phyloP scores from a whole-genome alignment of 2,113 vertebrate genomes.

The Nannospalax galili region DNA sequence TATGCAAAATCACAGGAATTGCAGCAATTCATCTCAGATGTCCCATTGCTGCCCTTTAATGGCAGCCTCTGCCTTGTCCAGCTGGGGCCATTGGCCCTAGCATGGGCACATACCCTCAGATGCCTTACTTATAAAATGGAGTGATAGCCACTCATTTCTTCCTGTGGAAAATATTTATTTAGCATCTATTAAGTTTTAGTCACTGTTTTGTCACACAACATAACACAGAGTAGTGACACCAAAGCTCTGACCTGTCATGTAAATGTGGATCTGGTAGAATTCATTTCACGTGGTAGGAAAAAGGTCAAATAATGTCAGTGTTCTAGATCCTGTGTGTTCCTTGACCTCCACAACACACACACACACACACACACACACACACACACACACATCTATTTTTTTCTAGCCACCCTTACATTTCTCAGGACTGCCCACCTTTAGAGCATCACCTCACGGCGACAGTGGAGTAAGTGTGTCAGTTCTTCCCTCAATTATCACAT shows the following conservation, averaged over 20 bases:
- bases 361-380: background rate
- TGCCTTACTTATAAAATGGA: background rate
- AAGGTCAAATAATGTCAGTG: background rate
- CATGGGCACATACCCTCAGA: background rate
- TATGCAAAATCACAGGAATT: conserved; percentile 52
- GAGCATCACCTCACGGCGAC: background rate
- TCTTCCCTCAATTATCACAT: background rate
- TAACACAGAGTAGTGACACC: background rate
- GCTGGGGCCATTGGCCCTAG: background rate
- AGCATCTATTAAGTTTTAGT: background rate
- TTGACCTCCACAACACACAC: background rate
- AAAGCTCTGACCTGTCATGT: background rate
- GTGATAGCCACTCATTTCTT: background rate
- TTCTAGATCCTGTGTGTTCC: background rate
- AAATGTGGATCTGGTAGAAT: background rate
- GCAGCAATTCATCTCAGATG: background rate
- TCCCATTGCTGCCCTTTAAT: background rate
- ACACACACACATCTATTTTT: background rate
- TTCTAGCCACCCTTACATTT: background rate
- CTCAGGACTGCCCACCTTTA: background rate
- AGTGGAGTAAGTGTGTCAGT: background rate
- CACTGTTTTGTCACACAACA: background rate
- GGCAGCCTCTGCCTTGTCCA: background rate
- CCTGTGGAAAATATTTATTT: conserved; percentile 7
- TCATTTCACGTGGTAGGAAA: background rate